A percentile compares a stretch with the other conserved stretches of the same genome.
These are phyloP conservation scores for Drosophila pandora DNA, from an alignment of 1,140 invertebrate species.

Conservation along the genomic window DNA sequence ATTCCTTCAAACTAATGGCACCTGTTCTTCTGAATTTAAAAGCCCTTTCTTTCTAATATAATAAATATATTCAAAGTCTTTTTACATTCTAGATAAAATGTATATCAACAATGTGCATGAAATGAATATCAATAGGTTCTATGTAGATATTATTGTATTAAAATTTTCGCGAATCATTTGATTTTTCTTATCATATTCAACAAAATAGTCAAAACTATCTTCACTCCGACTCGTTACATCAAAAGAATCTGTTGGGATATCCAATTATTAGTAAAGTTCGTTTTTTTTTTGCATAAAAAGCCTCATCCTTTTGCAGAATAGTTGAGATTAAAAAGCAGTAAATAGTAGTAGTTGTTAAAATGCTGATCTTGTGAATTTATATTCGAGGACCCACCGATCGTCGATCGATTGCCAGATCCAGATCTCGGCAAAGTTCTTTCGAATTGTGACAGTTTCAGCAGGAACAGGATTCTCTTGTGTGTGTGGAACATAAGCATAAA, in stretches of 20 bases:
- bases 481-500: neutral
- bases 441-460: constrained; percentile 20
- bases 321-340: constrained; percentile 11
- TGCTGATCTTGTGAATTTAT: constrained; percentile 15
- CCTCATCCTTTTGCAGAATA: constrained; percentile 2
- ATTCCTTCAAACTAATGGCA: too few species aligned
- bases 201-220: neutral
- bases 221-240: too few species aligned
- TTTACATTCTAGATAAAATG: too few species aligned
- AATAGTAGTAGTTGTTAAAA: constrained; percentile 8
- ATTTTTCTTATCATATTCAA: too few species aligned
- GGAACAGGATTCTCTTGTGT: neutral
- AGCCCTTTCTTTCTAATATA: too few species aligned
- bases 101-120: too few species aligned
- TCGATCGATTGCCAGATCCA: constrained; percentile 63
- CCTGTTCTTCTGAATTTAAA: too few species aligned
- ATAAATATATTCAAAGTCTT: too few species aligned
- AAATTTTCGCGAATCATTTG: too few species aligned
- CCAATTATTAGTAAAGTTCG: constrained; percentile 11
- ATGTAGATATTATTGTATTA: too few species aligned
- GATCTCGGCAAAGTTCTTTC: constrained; percentile 68
- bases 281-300: constrained; percentile 1
- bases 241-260: neutral
- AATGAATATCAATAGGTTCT: too few species aligned
- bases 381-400: constrained; percentile 46